These are phyloP conservation scores for Acanthis flammea DNA, from an alignment of 2,797 vertebrate species.

Conservation along the genomic window DNA sequence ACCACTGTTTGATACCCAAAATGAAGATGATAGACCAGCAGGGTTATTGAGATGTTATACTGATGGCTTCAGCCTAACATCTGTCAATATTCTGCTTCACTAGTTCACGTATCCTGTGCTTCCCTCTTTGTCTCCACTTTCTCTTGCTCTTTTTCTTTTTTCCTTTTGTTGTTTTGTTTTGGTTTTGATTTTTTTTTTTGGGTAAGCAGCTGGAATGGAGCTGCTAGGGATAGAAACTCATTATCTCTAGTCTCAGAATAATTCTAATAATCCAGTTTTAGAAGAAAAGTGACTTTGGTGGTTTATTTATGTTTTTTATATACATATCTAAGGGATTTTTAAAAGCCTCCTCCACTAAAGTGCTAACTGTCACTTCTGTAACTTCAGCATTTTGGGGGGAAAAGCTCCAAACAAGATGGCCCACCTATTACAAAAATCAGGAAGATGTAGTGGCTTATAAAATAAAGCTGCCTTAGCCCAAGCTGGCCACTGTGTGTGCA, in stretches of 20 bases:
- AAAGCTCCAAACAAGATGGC: background rate
- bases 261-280: background rate
- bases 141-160: rapidly evolving
- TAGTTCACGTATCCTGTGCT: background rate
- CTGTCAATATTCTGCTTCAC: background rate
- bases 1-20: background rate
- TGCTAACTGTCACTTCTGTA: background rate
- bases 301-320: background rate
- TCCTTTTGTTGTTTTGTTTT: rapidly evolving
- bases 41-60: rapidly evolving
- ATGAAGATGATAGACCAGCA: background rate
- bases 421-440: background rate
- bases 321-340: background rate
- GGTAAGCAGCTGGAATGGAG: rapidly evolving
- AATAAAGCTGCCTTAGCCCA: background rate
- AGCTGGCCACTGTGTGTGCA: background rate
- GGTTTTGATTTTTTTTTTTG: background rate
- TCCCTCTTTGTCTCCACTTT: rapidly evolving
- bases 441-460: background rate
- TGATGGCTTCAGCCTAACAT: background rate
- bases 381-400: background rate
- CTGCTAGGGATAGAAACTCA: background rate
- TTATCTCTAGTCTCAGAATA: background rate
- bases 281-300: background rate
- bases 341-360: background rate